These are phyloP conservation scores for Bombus superbus DNA, from an alignment of 1,140 invertebrate genomes.

Conservation along the genomic window DNA sequence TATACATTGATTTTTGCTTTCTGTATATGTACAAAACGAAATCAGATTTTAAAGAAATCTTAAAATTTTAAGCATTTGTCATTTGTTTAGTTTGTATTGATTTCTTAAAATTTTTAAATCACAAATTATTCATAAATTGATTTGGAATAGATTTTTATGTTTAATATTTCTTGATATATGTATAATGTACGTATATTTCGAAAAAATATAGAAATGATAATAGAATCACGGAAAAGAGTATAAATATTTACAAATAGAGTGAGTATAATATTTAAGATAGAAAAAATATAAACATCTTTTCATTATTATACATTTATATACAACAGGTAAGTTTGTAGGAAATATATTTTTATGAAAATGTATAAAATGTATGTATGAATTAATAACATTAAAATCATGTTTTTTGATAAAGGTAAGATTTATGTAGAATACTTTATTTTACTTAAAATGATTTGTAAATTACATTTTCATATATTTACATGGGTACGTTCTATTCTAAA, in stretches of 20 bases:
- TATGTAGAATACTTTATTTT: neutral
- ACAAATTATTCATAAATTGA: conserved; percentile 5
- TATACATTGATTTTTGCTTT: neutral
- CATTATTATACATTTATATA: neutral
- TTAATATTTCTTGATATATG: neutral
- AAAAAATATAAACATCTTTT: neutral
- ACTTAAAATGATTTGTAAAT: neutral
- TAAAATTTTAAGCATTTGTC: neutral
- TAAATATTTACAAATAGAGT: neutral
- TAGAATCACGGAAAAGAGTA: neutral
- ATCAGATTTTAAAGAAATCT: neutral
- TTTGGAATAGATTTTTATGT: conserved; percentile 19
- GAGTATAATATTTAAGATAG: neutral
- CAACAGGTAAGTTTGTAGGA: conserved; percentile 25
- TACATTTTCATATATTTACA: neutral
- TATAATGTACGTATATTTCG: conserved; percentile 1
- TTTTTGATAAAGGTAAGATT: neutral
- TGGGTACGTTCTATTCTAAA: neutral
- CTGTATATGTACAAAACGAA: neutral
- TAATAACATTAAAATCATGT: neutral
- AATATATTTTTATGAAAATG: conserved; percentile 3
- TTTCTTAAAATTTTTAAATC: conserved; percentile 1
- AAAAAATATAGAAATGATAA: neutral
- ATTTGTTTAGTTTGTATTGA: conserved; percentile 10
- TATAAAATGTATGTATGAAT: neutral